Percentiles rank a stretch among this genome's conserved stretches.
These are phyloP conservation scores for Chrysopilus asiliformis DNA, from an alignment of 2,888 invertebrate species.

Conservation along the genomic window DNA sequence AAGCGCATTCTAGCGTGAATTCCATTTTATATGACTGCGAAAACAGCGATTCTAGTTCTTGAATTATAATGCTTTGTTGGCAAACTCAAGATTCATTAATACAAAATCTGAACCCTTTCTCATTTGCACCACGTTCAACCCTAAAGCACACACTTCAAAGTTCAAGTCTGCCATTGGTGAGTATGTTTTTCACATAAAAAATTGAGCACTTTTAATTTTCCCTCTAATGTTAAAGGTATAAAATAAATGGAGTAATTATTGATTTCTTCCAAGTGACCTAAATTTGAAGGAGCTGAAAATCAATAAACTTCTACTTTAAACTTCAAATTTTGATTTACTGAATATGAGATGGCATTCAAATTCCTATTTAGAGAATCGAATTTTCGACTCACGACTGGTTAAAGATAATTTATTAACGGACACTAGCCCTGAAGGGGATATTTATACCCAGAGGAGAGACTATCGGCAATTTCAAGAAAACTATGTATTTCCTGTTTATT, in stretches of 20 bases:
- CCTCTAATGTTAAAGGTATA: background rate
- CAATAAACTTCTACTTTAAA: background rate
- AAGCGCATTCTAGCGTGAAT: no score
- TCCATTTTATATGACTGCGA: no score
- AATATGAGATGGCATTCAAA: slow-evolving; percentile 24
- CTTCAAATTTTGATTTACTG: background rate
- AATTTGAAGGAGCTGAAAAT: background rate
- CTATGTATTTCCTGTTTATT: no score
- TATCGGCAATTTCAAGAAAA: slow-evolving; percentile 35
- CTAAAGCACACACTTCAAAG: slow-evolving; percentile 28
- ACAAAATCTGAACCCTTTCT: slow-evolving; percentile 27
- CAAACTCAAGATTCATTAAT: slow-evolving; percentile 26
- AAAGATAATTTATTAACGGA: slow-evolving; percentile 32
- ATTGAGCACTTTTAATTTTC: background rate
- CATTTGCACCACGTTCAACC: slow-evolving; percentile 22
- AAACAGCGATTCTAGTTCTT: no score
- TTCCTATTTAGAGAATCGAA: slow-evolving; percentile 31
- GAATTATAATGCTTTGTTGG: slow-evolving; percentile 35
- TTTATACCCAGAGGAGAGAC: slow-evolving; percentile 29
- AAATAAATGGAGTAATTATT: background rate
- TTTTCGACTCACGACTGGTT: slow-evolving; percentile 33
- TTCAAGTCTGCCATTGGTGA: slow-evolving; percentile 35
- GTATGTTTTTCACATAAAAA: slow-evolving; percentile 15
- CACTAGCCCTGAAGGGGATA: slow-evolving; percentile 27
- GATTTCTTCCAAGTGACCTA: background rate